Percentiles rank a stretch among this genome's conserved stretches.
Conservation (phyloP, 2,888 invertebrate genomes). For the Laothoe populi region DNA sequence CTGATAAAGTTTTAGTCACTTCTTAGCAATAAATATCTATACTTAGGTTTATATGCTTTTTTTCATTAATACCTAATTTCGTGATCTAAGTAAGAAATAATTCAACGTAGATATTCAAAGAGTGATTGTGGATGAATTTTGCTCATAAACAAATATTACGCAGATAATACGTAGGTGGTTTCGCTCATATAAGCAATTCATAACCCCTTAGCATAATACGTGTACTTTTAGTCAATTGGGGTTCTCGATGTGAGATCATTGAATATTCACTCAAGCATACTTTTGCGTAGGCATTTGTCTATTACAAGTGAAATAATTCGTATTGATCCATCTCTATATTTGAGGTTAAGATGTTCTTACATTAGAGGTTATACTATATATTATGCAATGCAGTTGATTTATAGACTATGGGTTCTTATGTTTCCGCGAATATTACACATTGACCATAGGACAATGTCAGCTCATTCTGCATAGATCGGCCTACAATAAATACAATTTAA, state of each 20-base stretch:
- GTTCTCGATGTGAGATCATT: slow-evolving; percentile 43
- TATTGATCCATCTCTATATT: slow-evolving; percentile 32
- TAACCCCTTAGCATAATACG: slow-evolving; percentile 25
- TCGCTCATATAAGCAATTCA: slow-evolving; percentile 14
- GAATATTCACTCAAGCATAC: slow-evolving; percentile 44
- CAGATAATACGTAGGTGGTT: slow-evolving; percentile 26
- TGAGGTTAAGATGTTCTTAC: background rate
- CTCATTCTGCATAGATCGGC: too few species aligned
- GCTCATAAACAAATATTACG: slow-evolving; percentile 8
- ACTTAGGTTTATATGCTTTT: too few species aligned
- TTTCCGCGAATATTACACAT: too few species aligned
- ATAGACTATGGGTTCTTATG: too few species aligned
- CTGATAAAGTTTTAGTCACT: too few species aligned
- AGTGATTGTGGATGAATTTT: background rate
- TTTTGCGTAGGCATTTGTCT: slow-evolving; percentile 38
- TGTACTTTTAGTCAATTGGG: slow-evolving; percentile 36
- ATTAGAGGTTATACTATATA: background rate
- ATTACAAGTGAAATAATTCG: slow-evolving; percentile 42
- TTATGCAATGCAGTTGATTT: background rate
- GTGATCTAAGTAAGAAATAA: background rate
- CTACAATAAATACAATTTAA: too few species aligned
- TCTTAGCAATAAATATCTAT: too few species aligned
- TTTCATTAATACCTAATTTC: too few species aligned
- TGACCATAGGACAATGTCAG: too few species aligned
- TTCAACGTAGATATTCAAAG: background rate